Evolutionary conservation across 2,888 invertebrate species (phyloP), one percentile per base, ranked within the genome.

Genomic region (Aporophyla nigra): DNA sequence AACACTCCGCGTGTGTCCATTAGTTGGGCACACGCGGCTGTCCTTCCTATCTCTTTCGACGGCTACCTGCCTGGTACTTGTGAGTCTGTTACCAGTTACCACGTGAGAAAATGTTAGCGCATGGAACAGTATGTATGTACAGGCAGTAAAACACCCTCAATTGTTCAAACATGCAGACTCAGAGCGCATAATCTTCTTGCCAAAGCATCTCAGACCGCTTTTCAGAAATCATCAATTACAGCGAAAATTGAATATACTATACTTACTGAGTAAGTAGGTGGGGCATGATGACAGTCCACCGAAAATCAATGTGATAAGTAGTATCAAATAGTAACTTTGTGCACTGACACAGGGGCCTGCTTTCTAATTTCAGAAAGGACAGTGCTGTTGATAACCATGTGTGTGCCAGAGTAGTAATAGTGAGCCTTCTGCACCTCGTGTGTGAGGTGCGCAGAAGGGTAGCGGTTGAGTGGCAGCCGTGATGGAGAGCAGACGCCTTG

Each of bases 1-100:
- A 74, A 69, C 80, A 79, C 73, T 76, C 61, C 59, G 80, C 80
- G 84, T 82, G 82, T 78, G 65, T 76, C 63, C 82, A 87, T 86
- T 86, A 86, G 79, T 61, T 33, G 27, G 7, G 46, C 65, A 83
- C 68, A 85, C 78, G 71, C 75, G 65, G 56, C 43, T 51, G 71
- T 51, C 40, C 58, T 53, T 46, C 7, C 54, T 62, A 54, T 66
- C 65, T 51, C 33, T 63, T 33, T 24, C 40, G 53, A 53, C 27
- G 54, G 61, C 43, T 76, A 58, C 66, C 53, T 61, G 43, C 19
- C 33, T 58, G 14, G 43, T 46, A 51, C 58, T 46, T 63, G 40
- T 51, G 19, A 56, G 43, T 46, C 56, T 62, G 53, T n/a, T 51
- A 56, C 62, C 33, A 53, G 53, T n/a, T 51, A 56, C 62, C 33